Percentiles rank a stretch among this genome's conserved stretches.
Conservation (phyloP, 2,113 vertebrate species). For the Zosterops japonicus region DNA sequence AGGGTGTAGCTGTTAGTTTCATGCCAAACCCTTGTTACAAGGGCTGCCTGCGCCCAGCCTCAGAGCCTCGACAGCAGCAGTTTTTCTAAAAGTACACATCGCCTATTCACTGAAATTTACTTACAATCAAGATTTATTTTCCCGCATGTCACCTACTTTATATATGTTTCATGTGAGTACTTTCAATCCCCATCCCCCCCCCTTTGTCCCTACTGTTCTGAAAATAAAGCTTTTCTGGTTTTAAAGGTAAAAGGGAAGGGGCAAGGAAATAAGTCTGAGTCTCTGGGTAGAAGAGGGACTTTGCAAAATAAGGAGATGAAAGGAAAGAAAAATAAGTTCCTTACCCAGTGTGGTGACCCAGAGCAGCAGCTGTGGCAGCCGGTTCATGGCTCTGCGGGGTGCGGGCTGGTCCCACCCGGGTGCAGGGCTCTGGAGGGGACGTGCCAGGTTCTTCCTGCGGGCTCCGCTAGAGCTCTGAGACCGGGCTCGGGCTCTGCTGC, state of each 20-base stretch:
- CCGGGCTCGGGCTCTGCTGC: slow-evolving; percentile 23
- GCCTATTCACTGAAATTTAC: not conserved
- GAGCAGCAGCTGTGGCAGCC: not conserved
- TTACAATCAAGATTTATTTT: not conserved
- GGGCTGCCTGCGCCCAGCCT: not conserved
- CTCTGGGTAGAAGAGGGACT: not conserved
- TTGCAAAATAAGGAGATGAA: not conserved
- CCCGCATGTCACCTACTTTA: not conserved
- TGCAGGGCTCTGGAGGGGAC: not conserved
- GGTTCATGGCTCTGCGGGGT: slow-evolving; percentile 2
- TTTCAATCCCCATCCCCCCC: not conserved
- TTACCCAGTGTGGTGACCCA: not conserved
- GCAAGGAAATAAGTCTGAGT: not conserved
- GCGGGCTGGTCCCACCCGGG: not conserved
- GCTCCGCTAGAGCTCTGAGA: slow-evolving; percentile 22
- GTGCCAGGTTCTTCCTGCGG: not conserved
- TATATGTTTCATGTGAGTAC: not conserved
- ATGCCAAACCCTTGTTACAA: not conserved
- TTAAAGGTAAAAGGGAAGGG: not conserved
- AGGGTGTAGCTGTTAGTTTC: not conserved
- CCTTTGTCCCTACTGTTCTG: rapidly evolving
- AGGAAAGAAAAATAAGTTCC: not conserved
- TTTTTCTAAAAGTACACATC: not conserved
- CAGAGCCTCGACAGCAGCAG: not conserved
- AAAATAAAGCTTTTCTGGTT: not conserved